phyloP scores from a whole-genome alignment of 1,140 invertebrate genomes.

The Drosophila sulfurigaster region DNA sequence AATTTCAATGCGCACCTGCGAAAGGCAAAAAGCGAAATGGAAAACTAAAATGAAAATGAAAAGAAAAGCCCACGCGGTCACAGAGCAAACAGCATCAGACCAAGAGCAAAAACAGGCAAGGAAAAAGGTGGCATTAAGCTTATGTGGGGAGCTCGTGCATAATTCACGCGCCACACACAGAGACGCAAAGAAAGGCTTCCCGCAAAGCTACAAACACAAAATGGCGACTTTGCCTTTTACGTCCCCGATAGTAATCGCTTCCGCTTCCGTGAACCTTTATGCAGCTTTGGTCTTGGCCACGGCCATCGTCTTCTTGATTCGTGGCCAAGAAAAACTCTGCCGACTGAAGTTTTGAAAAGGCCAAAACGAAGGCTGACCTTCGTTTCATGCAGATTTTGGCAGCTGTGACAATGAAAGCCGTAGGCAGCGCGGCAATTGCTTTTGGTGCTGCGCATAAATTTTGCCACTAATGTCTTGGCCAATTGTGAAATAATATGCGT shows the following conservation, averaged over 20 bases:
- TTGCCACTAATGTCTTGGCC: slow-evolving; percentile 32
- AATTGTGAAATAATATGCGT: slow-evolving; percentile 51
- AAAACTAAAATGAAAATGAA: slow-evolving; percentile 2
- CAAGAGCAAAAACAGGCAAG: not conserved
- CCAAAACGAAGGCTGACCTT: slow-evolving; percentile 45
- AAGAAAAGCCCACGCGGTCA: not conserved
- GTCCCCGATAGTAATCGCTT: slow-evolving; percentile 53
- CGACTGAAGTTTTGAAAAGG: slow-evolving; percentile 14
- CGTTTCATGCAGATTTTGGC: slow-evolving; percentile 58
- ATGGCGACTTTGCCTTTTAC: slow-evolving; percentile 25
- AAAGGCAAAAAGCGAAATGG: not conserved
- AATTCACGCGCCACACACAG: slow-evolving; percentile 45
- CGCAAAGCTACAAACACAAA: slow-evolving; percentile 32
- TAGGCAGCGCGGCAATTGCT: slow-evolving; percentile 1
- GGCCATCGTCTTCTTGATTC: not conserved
- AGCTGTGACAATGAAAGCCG: slow-evolving; percentile 32
- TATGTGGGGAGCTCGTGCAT: slow-evolving; percentile 38
- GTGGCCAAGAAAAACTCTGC: slow-evolving; percentile 15
- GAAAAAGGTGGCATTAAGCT: slow-evolving; percentile 13
- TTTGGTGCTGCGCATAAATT: slow-evolving; percentile 34
- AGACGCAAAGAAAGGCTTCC: slow-evolving; percentile 3
- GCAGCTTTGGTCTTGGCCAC: slow-evolving; percentile 30
- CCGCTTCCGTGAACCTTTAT: slow-evolving; percentile 52
- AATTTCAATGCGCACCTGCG: slow-evolving; percentile 9
- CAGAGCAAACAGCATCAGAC: not conserved